Evolutionary conservation across 2,888 invertebrate species (phyloP).

Genomic region (Keiferia lycopersicella): DNA sequence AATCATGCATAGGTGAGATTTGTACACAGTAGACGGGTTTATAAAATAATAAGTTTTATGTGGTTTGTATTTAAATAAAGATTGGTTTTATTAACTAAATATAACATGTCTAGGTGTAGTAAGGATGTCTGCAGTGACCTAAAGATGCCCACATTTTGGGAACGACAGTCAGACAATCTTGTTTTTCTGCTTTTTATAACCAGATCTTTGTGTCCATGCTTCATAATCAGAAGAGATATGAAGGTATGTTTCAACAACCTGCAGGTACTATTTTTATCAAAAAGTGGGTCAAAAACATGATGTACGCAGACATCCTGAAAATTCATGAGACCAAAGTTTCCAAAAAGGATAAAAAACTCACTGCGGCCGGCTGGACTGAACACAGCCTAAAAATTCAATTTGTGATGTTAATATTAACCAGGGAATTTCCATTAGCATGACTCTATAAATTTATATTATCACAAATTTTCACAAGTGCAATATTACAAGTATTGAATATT

Average conservation of each 20-base stretch:
- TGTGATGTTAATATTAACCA: too few relatives aligned
- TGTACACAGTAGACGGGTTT: neutral
- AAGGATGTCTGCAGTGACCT: too few relatives aligned
- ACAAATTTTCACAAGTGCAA: neutral
- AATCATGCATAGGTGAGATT: slow-evolving; percentile 1
- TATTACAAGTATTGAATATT: neutral
- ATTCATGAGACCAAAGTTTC: neutral
- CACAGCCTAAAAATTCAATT: slow-evolving; percentile 2
- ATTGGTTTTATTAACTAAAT: slow-evolving; percentile 34
- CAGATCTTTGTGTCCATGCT: too few relatives aligned
- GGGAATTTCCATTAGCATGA: neutral
- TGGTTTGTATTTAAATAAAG: slow-evolving; percentile 42
- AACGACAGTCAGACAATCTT: too few relatives aligned
- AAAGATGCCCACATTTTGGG: too few relatives aligned
- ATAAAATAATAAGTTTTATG: slow-evolving; percentile 57
- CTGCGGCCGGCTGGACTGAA: slow-evolving; percentile 13
- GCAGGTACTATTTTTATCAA: too few relatives aligned
- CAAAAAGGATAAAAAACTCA: neutral
- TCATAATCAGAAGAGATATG: too few relatives aligned
- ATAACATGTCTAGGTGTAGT: neutral
- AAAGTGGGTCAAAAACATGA: too few relatives aligned
- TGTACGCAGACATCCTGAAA: neutral
- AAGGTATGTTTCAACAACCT: too few relatives aligned
- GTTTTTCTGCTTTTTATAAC: too few relatives aligned
- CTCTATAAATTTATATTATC: neutral